Conservation (phyloP, 1,140 invertebrate species). For the Macrosteles quadrilineatus region DNA sequence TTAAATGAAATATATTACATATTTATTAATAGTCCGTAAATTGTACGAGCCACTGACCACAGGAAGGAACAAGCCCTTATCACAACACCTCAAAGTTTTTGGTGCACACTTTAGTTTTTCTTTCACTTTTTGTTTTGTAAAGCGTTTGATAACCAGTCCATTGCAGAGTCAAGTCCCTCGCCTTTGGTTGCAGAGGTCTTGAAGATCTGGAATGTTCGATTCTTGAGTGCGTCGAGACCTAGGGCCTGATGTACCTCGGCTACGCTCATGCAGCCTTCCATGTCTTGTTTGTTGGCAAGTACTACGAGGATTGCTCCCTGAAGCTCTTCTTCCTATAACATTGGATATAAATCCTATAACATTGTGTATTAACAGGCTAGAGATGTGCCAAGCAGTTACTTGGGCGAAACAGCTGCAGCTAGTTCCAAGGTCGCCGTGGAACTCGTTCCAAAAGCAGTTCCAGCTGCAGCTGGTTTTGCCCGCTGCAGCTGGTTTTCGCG, state of each 20-base stretch:
- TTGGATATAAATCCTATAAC: too few species aligned
- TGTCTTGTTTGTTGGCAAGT: conserved; percentile 99
- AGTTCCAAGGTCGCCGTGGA: too few species aligned
- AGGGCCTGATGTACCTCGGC: conserved; percentile 96
- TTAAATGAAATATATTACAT: conserved; percentile 15
- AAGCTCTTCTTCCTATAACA: conserved; percentile 95
- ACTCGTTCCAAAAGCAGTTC: too few species aligned
- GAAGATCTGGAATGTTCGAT: conserved; percentile 99
- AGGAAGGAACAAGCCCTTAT: not conserved
- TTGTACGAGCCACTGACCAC: conserved; percentile 15
- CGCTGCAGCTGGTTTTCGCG: too few species aligned
- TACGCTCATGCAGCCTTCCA: conserved; percentile 93
- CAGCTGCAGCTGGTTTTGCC: too few species aligned
- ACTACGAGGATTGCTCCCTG: conserved; percentile 94
- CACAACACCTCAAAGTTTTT: not conserved
- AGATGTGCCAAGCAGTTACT: too few species aligned
- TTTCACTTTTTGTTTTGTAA: conserved; percentile 83
- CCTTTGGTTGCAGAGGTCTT: conserved; percentile 98
- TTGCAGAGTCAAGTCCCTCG: conserved; percentile 97
- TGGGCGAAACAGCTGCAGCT: too few species aligned
- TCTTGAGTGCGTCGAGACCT: conserved; percentile 91
- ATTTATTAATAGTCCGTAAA: conserved; percentile 3
- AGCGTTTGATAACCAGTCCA: conserved; percentile 97
- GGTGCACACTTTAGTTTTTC: not conserved
- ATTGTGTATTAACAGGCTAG: too few species aligned